Evolutionary conservation across 2,113 vertebrate species (phyloP), one percentile per base, ranked within the genome.

Genomic region (Pagrus major): DNA sequence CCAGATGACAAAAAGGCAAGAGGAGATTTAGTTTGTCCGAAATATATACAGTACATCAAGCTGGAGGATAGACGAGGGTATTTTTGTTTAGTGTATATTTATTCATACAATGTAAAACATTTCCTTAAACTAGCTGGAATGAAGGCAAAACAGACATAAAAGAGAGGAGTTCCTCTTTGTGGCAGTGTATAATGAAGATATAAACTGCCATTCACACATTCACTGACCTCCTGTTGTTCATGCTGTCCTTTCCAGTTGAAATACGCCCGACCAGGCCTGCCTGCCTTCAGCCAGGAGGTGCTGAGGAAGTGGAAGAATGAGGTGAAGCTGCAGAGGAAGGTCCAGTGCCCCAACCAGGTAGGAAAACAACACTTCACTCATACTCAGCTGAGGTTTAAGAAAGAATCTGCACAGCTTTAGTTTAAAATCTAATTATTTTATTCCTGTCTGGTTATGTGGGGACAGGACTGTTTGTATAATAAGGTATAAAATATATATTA

Each of bases 271-370:
- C 98, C 98, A 1, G 96, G 97, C 15, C 92, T 98, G 59, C 98
- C 98, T 0, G 95, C 96, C 0, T 98, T 99, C 87, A 98, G 97
- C 84, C 97, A 98, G 77, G 97, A 99, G 55, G 96, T 97, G 8
- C 93, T 99, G 66, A 95, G 96, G 91, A 98, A 98, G 82, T 99
- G 98, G 98, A 98, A 97, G 88, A 95, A 94, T 0, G 97, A 99
- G 86, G 96, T 99, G 84, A 99, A 99, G 93, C 95, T 96, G 89
- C 96, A 97, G 88, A 96, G 95, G 84, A 97, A 95, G 60, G 95
- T 99, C 76, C 96, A 95, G 51, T 99, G 98, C 86, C 98, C 98
- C 84, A 99, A 99, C 91, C 94, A 97, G 97, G 98, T 99, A 92
- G n/a, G 61, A 55, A n/a, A 56, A 69, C n/a, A 49, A 20, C n/a